Percentiles rank a stretch among this genome's conserved stretches.
Conservation (phyloP, 2,888 invertebrate genomes). For the Argynnis bischoffii region DNA sequence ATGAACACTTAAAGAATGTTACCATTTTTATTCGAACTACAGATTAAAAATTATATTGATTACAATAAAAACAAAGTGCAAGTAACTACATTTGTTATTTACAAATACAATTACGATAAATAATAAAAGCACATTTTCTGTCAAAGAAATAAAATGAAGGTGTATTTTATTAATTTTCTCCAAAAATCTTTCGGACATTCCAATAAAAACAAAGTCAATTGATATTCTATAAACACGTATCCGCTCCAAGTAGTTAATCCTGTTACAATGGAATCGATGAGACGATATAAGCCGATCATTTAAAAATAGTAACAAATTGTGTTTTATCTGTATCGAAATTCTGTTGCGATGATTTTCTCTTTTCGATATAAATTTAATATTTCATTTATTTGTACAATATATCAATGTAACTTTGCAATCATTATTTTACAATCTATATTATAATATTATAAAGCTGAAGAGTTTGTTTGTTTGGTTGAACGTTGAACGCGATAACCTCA, state of each 20-base stretch:
- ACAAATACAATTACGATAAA: conserved; percentile 10
- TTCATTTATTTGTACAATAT: background rate
- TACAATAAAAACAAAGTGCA: background rate
- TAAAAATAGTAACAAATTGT: conserved; percentile 57
- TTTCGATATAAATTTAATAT: conserved; percentile 13
- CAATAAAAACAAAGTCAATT: conserved; percentile 56
- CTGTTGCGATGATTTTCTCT: conserved; percentile 12
- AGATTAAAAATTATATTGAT: background rate
- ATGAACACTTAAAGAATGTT: background rate
- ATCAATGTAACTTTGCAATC: conserved; percentile 2
- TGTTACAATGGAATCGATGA: conserved; percentile 72
- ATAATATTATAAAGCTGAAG: too few species aligned
- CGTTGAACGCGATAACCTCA: too few species aligned
- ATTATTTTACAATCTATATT: background rate
- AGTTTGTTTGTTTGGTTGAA: too few species aligned
- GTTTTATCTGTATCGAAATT: conserved; percentile 27
- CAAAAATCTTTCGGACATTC: conserved; percentile 34
- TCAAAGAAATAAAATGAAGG: conserved; percentile 20
- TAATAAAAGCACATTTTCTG: conserved; percentile 1
- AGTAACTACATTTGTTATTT: conserved; percentile 1
- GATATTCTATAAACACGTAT: conserved; percentile 68
- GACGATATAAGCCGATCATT: conserved; percentile 75
- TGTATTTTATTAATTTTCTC: conserved; percentile 26
- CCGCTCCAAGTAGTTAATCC: conserved; percentile 72
- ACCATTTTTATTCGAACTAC: background rate